phyloP scores from a whole-genome alignment of 2,113 vertebrate genomes.

The Actenoides lindsayi region DNA sequence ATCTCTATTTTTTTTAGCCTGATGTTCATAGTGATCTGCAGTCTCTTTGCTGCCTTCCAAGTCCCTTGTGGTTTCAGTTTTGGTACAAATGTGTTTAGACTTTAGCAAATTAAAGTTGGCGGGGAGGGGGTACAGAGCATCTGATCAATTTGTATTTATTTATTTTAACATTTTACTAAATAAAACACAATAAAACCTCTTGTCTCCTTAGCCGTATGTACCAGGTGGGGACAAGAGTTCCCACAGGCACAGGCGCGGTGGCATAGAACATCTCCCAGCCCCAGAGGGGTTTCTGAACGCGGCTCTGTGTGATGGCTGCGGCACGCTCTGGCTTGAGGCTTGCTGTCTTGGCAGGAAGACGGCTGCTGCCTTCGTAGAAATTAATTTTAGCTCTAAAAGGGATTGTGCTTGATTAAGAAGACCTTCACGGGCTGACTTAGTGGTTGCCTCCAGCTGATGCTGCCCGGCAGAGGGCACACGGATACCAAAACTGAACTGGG shows the following conservation, averaged over 20 bases:
- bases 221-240: background rate
- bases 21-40: constrained; percentile 87
- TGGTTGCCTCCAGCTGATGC: background rate
- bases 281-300: background rate
- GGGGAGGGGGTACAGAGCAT: constrained; percentile 90
- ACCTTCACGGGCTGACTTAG: accelerated
- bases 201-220: constrained; percentile 67
- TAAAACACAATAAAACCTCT: constrained; percentile 91
- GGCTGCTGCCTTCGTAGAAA: background rate
- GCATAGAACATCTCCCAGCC: background rate
- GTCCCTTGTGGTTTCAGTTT: constrained; percentile 91
- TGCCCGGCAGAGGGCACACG: background rate
- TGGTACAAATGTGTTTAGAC: constrained; percentile 95
- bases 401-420: background rate
- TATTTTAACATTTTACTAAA: constrained; percentile 99
- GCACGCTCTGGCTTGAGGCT: accelerated
- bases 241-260: background rate
- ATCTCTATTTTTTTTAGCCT: constrained; percentile 67
- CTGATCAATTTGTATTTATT: constrained; percentile 99
- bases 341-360: background rate
- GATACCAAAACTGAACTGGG: background rate
- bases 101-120: constrained; percentile 87
- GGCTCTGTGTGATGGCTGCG: accelerated
- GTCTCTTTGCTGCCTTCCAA: constrained; percentile 89
- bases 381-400: background rate